Percentiles rank a stretch among this genome's conserved stretches.
These are phyloP conservation scores for Procambarus virginalis DNA, from an alignment of 1,140 invertebrate species.

Conservation along the genomic window DNA sequence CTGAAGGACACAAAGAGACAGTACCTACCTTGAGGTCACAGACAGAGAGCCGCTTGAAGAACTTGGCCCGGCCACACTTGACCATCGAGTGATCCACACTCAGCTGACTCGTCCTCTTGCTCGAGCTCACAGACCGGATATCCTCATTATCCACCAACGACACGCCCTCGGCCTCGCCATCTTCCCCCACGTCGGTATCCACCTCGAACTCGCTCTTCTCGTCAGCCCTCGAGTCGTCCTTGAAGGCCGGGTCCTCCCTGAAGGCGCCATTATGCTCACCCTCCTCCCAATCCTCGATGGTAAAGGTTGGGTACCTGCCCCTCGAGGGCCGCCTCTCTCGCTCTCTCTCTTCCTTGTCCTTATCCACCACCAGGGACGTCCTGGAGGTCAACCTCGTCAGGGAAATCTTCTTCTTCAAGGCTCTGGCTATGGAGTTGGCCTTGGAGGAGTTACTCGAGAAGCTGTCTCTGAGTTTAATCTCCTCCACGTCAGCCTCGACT, in stretches of 20 bases:
- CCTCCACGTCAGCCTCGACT: conserved; percentile 66
- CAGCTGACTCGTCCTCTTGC: conserved; percentile 53
- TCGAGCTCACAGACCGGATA: conserved; percentile 48
- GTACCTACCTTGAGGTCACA: conserved; percentile 67
- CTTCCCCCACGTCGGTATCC: conserved; percentile 49
- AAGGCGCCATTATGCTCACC: conserved; percentile 50
- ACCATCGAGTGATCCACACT: conserved; percentile 66
- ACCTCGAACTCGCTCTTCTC: conserved; percentile 43
- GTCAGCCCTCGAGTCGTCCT: conserved; percentile 28
- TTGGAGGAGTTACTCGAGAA: conserved; percentile 43
- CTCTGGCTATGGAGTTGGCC: conserved; percentile 59
- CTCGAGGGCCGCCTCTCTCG: conserved; percentile 21
- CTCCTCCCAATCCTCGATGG: conserved; percentile 64
- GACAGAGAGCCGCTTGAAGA: conserved; percentile 64
- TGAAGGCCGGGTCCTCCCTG: conserved; percentile 39
- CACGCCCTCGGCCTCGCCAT: conserved; percentile 39
- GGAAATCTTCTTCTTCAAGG: conserved; percentile 63
- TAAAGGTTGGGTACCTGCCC: conserved; percentile 59
- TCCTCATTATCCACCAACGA: conserved; percentile 62
- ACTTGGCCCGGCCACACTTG: conserved; percentile 60
- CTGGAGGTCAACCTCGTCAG: conserved; percentile 54
- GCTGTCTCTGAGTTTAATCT: conserved; percentile 64
- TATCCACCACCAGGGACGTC: conserved; percentile 35
- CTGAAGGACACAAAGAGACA: neutral
- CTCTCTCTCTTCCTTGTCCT: conserved; percentile 30